These are phyloP conservation scores for Paedocypris sp. DNA, from an alignment of 2,113 vertebrate genomes.

Conservation along the genomic window DNA sequence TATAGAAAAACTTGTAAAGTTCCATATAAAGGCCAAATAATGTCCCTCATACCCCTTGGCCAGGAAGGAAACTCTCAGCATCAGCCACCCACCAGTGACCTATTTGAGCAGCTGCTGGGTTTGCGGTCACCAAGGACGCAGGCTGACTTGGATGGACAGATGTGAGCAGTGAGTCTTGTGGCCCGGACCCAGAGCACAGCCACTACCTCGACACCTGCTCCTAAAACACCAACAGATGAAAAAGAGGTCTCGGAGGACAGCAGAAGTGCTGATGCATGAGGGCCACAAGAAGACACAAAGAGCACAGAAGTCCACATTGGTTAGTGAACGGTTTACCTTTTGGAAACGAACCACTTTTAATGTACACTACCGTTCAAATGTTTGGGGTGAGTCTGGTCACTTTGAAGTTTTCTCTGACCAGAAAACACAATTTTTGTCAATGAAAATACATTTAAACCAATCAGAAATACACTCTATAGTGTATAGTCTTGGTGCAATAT, in stretches of 20 bases:
- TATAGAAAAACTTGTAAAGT: conserved; percentile 10
- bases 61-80: background rate
- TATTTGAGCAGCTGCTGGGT: conserved; percentile 37
- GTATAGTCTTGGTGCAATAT: too few species aligned
- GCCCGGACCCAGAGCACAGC: background rate
- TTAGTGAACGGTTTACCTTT: too few species aligned
- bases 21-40: conserved; percentile 3
- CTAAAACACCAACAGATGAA: background rate
- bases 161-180: conserved; percentile 23
- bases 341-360: too few species aligned
- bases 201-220: conserved; percentile 9
- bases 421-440: too few species aligned
- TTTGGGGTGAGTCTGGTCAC: too few species aligned
- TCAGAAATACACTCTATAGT: too few species aligned
- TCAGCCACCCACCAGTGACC: conserved; percentile 27
- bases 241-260: conserved; percentile 1
- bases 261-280: background rate
- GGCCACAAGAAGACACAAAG: background rate
- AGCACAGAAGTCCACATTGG: background rate
- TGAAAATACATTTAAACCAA: too few species aligned
- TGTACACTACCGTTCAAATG: too few species aligned
- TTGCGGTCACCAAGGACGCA: conserved; percentile 18
- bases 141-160: conserved; percentile 31
- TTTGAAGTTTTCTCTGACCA: too few species aligned
- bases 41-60: conserved; percentile 8